Base-by-base conservation (phyloP, 2,888 invertebrate genomes). In the Anorthoa munda region DNA sequence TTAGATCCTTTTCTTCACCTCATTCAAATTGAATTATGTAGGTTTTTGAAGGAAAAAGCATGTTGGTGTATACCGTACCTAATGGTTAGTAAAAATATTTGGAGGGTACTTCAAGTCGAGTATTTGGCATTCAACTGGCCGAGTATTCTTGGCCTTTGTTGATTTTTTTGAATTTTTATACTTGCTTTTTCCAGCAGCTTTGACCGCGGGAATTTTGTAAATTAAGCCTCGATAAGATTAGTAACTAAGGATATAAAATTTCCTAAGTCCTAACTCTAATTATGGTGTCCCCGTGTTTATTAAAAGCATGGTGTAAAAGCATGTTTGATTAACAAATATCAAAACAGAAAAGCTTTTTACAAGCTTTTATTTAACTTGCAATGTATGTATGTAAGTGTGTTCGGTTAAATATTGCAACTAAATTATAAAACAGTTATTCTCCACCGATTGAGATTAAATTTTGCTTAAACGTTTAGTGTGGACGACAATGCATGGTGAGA, bases 1-100 rank as follows among this genome's bases (percentile, higher is more conserved):
- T 88, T 87, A 87, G 75, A 73, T 71, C 72, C 68, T 71, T 84
- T 77, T 69, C 77, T 80, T 73, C 66, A 71, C 78, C 75, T 72
- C 61, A 66, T 84, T 77, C 65, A 66, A 59, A 51, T 66, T 80
- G 55, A 76, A 66, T 83, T 81, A 56, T 73, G 76, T 39, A 31
- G 64, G 65, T 58, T 77, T 68, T 79, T 67, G 48, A 75, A 72
- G 65, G 51, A 45, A 56, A 72, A 58, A 58, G 53, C 75, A 50
- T 53, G 66, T 66, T 56, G 51, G 2, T 66, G 26, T 51, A 55
- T 39, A 26, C 48, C 11, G 7, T 21, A 46, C 39, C 39, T 56
- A 66, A 79, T 51, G 66, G 55, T 65, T 18, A 50, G 56, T 48
- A 48, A 79, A 79, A 69, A 74, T 74, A 75, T 68, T 78, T 61